Evolutionary conservation across 2,797 vertebrate genomes (phyloP), one percentile per base, ranked within the genome.

Genomic region (Sandelia bainsii): DNA sequence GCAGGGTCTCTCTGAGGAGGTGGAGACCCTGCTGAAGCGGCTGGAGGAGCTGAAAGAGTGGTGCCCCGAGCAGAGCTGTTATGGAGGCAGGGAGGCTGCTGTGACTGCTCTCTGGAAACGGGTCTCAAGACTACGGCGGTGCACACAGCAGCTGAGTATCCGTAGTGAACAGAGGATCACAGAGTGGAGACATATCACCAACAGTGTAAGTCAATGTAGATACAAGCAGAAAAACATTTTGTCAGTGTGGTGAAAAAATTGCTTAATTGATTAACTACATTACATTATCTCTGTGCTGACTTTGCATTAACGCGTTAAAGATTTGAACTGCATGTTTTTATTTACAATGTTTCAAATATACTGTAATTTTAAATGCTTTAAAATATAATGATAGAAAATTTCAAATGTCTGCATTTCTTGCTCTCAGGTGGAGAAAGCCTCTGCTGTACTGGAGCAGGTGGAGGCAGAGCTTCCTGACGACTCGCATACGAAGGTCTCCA

Each of bases 351-450:
- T 6, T 32, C 6, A 32, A 32, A 32, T 32, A 25, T 25, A 25
- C 25, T 25, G 25, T 25, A 25, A 4, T 25, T 25, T 25, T 25
- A 25, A 25, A 25, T 25, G 34, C 29, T n/a, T 20, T 6, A 20
- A 39, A 39, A 39, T 14, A 37, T 3, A 1, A 53, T 20, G 9
- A 4, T 6, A 13, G 2, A 22, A 3, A 17, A n/a, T 54, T 27
- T 29, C 8, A 20, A 20, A 14, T 7, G 20, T 44, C 23, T 52
- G 40, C 0, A 7, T 0, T 34, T 46, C 32, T 1, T 32, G 8
- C 40, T 27, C 70, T 68, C 88, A 99, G 98, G 90, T 98, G 90
- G 95, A 96, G 90, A 93, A 95, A 70, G 93, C 97, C 63, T 88
- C 94, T 11, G 88, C 90, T 19, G 91, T 96, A 69, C 90, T 98